These are phyloP conservation scores for Empis stercorea DNA, from an alignment of 2,888 invertebrate genomes.

Conservation along the genomic window DNA sequence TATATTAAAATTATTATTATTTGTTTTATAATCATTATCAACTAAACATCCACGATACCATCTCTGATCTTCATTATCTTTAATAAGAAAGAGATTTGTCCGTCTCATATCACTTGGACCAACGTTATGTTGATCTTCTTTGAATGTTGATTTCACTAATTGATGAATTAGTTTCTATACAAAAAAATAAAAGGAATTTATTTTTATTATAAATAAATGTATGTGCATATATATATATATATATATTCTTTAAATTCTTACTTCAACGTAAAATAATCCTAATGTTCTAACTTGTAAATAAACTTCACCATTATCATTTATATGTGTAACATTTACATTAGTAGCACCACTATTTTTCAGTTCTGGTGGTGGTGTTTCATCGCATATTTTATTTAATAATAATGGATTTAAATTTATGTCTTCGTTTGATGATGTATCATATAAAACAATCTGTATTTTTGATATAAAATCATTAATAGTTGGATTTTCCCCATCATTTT, in stretches of 20 bases:
- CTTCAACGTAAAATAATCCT: constrained; percentile 29
- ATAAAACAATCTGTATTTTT: constrained; percentile 45
- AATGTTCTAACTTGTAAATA: constrained; percentile 27
- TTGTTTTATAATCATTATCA: constrained; percentile 25
- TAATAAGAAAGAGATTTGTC: constrained; percentile 38
- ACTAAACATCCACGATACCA: constrained; percentile 39
- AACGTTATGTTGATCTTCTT: constrained; percentile 28
- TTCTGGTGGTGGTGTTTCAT: constrained; percentile 27
- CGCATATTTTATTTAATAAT: constrained; percentile 42
- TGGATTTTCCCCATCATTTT: constrained; percentile 8
- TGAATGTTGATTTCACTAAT: constrained; percentile 25
- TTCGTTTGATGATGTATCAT: constrained; percentile 48
- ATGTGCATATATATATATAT: too few species aligned
- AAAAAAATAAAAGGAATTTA: neutral
- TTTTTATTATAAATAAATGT: neutral
- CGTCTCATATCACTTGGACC: constrained; percentile 25
- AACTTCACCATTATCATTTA: constrained; percentile 30
- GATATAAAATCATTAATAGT: constrained; percentile 2
- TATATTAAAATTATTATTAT: constrained; percentile 28
- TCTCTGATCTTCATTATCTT: constrained; percentile 28
- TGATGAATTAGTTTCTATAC: constrained; percentile 22
- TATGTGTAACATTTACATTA: constrained; percentile 28
- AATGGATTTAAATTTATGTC: constrained; percentile 53
- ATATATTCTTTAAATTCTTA: constrained; percentile 3
- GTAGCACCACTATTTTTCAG: constrained; percentile 24